These are phyloP conservation scores for Epizoanthus rinbou DNA, from an alignment of 92 coral and sea anemone species.

Conservation along the genomic window DNA sequence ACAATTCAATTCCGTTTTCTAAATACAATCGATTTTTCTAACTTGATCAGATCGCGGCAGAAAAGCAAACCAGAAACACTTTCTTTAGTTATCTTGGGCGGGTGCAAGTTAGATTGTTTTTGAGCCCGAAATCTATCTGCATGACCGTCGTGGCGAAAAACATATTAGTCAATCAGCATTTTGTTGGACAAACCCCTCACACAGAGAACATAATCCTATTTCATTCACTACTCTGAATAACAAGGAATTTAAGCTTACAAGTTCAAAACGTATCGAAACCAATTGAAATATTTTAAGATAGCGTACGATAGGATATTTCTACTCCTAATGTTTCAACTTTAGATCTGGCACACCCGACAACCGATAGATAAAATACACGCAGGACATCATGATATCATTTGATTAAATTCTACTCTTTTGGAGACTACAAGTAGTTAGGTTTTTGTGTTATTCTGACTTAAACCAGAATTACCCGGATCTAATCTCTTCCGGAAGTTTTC, in stretches of 20 bases:
- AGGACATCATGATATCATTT: too few relatives aligned
- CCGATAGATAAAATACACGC: too few relatives aligned
- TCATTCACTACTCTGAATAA: neutral
- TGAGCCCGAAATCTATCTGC: too few relatives aligned
- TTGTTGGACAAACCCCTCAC: too few relatives aligned
- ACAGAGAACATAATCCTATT: neutral
- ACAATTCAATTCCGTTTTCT: neutral
- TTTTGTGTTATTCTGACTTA: too few relatives aligned
- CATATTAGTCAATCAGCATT: too few relatives aligned
- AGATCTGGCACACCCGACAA: neutral
- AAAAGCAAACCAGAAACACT: neutral
- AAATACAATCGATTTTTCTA: neutral
- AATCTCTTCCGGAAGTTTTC: slow-evolving; percentile 16
- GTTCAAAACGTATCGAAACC: neutral
- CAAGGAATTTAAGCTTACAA: neutral
- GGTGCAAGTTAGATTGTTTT: neutral
- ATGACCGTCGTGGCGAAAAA: too few relatives aligned
- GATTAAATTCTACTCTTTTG: too few relatives aligned
- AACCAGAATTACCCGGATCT: too few relatives aligned
- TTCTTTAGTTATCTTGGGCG: neutral
- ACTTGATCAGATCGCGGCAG: neutral
- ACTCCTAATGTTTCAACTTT: neutral
- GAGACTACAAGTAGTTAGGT: too few relatives aligned
- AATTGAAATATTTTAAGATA: neutral
- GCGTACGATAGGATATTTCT: neutral